Base-by-base conservation (phyloP, 2,797 vertebrate genomes). In the Mus caroli region DNA sequence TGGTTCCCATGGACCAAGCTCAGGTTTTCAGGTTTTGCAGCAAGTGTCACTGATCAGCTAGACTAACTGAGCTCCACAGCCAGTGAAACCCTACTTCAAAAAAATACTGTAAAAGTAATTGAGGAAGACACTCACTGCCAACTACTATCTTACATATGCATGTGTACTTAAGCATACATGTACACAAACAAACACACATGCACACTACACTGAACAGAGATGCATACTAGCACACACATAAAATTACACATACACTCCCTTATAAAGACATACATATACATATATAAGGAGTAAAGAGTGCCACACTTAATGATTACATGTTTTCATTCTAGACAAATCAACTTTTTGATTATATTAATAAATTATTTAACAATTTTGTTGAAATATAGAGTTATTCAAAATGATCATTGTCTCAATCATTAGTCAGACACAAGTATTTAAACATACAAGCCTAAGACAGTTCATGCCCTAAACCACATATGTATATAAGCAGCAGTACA, bases 331-430 rank as follows among this genome's bases (percentile, higher is more conserved):
- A 69, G 54, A 91, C 58, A 93, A 76, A 73, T 78, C 46, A 58
- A 9, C 75, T 84, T 85, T 80, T n/a, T 54, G n/a, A 94, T 76
- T 64, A 62, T 92, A 31, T 4, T 79, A 73, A 40, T 20, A 71
- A 75, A 77, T 82, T 43, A 94, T 50, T 95, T 77, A 96, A 87
- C 31, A 91, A 93, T 84, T 89, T 82, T 56, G 15, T 7, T 80
- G 14, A 64, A 96, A 94, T 54, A 95, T 9, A 3, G 22, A 90
- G 20, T 71, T 92, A 71, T 28, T 88, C 43, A 84, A 97, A 91
- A 83, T n/a, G 20, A 84, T 26, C 56, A 90, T 52, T 79, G 24
- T 37, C 34, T 96, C 56, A 80, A 46, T 26, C 87, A 58, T 89
- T 89, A 60, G 15, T 40, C 80, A 54, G 15, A 90, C 13, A 90